Conservation (phyloP, 2,797 vertebrate genomes). For the Buceros bicornis region DNA sequence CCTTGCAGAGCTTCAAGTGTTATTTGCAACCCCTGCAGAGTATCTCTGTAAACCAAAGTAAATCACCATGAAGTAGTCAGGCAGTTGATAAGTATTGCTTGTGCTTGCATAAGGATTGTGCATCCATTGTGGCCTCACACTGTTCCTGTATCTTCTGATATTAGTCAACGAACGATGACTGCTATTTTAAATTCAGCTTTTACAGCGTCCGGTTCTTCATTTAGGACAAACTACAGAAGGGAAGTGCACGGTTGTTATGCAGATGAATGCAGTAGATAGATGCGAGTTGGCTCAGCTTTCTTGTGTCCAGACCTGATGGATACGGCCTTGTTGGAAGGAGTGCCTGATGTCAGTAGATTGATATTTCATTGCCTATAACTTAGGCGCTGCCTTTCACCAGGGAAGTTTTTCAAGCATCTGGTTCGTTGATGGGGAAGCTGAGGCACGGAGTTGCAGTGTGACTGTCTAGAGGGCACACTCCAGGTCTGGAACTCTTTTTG, state of each 20-base stretch:
- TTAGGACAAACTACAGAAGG: neutral
- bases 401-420: neutral
- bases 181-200: neutral
- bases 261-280: neutral
- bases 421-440: neutral
- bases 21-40: neutral
- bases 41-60: neutral
- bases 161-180: neutral
- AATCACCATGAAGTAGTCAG: neutral
- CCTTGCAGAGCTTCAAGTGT: neutral
- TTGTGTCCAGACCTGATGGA: neutral
- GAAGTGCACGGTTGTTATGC: neutral
- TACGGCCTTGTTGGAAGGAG: neutral
- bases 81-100: neutral
- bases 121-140: neutral
- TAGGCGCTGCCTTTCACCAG: neutral
- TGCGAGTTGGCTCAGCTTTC: neutral
- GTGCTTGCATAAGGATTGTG: neutral
- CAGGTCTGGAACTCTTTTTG: neutral
- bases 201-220: neutral
- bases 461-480: neutral
- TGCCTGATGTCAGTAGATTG: neutral
- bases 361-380: neutral
- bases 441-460: neutral
- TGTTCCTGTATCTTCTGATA: neutral